These are phyloP conservation scores for Glyptemys insculpta DNA, from an alignment of 2,797 vertebrate genomes.

Conservation along the genomic window DNA sequence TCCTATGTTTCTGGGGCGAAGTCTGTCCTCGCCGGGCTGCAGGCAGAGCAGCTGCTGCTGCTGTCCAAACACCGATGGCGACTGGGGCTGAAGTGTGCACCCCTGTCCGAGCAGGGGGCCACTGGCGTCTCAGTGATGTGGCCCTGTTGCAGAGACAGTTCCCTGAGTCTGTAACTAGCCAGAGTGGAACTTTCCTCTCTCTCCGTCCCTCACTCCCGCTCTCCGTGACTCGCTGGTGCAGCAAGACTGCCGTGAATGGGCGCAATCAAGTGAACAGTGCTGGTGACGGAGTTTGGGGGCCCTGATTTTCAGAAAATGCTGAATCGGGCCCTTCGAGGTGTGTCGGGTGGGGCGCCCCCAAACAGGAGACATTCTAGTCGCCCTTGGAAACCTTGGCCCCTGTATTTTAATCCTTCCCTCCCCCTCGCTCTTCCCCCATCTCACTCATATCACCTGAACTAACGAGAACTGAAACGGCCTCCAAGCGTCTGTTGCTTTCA, in stretches of 20 bases:
- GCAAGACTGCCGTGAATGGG: too few relatives aligned
- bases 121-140: too few relatives aligned
- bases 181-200: background rate
- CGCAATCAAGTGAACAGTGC: too few relatives aligned
- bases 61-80: background rate
- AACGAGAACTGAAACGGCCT: background rate
- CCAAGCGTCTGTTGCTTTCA: background rate
- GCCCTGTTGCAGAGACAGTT: background rate
- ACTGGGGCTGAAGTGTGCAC: background rate
- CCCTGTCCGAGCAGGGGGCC: too few relatives aligned
- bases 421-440: background rate
- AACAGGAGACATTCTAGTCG: background rate
- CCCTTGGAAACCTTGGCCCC: background rate
- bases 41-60: too few relatives aligned
- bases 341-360: too few relatives aligned
- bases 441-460: background rate
- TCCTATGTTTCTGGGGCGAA: background rate
- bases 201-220: background rate
- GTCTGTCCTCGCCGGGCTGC: too few relatives aligned
- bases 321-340: background rate
- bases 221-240: background rate
- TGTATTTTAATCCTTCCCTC: background rate
- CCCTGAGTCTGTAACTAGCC: background rate
- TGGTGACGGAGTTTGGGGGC: too few relatives aligned
- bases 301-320: background rate